Conservation (phyloP, 2,888 invertebrate genomes). For the Allophyes oxyacanthae region DNA sequence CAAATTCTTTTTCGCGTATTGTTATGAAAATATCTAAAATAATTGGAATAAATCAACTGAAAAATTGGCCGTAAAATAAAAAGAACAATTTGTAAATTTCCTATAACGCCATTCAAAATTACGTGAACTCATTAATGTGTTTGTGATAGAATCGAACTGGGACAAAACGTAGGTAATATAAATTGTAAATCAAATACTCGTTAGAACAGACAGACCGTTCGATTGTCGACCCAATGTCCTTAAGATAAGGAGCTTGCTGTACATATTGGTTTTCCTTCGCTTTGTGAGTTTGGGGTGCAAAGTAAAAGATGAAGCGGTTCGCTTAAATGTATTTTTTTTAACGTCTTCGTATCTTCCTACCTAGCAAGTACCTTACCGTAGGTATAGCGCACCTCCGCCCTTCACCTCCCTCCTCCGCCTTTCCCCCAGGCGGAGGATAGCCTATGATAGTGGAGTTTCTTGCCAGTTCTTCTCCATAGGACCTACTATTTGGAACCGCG, state of each 20-base stretch:
- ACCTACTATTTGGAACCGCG: too few species aligned
- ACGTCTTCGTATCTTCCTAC: background rate
- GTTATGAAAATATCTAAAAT: background rate
- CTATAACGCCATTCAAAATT: slow-evolving; percentile 49
- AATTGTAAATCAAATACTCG: slow-evolving; percentile 75
- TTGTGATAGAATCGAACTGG: slow-evolving; percentile 63
- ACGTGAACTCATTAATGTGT: slow-evolving; percentile 65
- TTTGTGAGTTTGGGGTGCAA: slow-evolving; percentile 46
- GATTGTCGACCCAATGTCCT: slow-evolving; percentile 59
- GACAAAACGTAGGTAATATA: slow-evolving; percentile 66
- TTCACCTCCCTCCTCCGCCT: too few species aligned
- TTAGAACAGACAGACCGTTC: slow-evolving; percentile 54
- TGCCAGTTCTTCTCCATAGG: too few species aligned
- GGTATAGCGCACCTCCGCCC: too few species aligned
- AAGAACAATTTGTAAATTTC: slow-evolving; percentile 30
- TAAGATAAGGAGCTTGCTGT: slow-evolving; percentile 52
- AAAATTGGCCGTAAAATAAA: slow-evolving; percentile 21
- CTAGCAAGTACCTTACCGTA: too few species aligned
- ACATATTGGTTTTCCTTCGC: slow-evolving; percentile 43
- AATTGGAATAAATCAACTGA: slow-evolving; percentile 9
- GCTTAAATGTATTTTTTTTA: background rate
- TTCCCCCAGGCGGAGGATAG: too few species aligned
- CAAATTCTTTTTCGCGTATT: too few species aligned
- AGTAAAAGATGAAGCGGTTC: slow-evolving; percentile 36
- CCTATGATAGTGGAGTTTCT: too few species aligned